These are phyloP conservation scores for Ormyrus rosae DNA, from an alignment of 2,888 invertebrate genomes.

Conservation along the genomic window DNA sequence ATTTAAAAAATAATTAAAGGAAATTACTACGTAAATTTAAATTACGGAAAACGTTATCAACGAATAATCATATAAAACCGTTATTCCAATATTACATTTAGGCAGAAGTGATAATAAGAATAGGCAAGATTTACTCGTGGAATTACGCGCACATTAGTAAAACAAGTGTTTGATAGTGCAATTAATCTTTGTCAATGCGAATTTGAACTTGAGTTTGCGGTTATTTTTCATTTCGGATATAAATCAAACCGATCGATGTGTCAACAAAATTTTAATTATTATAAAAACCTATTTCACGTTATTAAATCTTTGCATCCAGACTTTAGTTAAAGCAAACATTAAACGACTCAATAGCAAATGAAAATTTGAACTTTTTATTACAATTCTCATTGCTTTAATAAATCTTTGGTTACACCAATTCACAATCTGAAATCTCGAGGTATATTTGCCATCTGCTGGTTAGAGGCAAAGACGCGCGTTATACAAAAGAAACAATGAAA, in stretches of 20 bases:
- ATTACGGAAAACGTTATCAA: conserved; percentile 23
- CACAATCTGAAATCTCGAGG: not conserved
- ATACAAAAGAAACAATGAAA: not conserved
- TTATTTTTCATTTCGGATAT: not conserved
- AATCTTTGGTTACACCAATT: not conserved
- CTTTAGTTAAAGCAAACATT: not conserved
- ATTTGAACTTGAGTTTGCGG: not conserved
- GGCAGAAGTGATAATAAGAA: not conserved
- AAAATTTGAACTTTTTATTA: too few relatives aligned
- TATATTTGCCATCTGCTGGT: conserved; percentile 46
- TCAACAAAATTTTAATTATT: not conserved
- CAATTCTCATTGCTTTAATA: not conserved
- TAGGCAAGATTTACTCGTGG: conserved; percentile 13
- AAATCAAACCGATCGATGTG: not conserved
- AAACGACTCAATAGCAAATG: not conserved
- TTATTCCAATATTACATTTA: conserved; percentile 33
- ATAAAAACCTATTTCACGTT: not conserved
- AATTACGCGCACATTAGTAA: not conserved
- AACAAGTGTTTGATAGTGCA: conserved; percentile 20
- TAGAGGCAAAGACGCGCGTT: conserved; percentile 34
- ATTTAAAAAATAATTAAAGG: not conserved
- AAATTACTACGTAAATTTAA: conserved; percentile 15
- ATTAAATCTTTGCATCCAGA: not conserved
- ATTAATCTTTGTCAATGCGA: conserved; percentile 31
- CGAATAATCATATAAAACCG: conserved; percentile 35